These are phyloP conservation scores for Dolichoris vasculosae DNA, from an alignment of 1,140 invertebrate genomes.

Conservation along the genomic window DNA sequence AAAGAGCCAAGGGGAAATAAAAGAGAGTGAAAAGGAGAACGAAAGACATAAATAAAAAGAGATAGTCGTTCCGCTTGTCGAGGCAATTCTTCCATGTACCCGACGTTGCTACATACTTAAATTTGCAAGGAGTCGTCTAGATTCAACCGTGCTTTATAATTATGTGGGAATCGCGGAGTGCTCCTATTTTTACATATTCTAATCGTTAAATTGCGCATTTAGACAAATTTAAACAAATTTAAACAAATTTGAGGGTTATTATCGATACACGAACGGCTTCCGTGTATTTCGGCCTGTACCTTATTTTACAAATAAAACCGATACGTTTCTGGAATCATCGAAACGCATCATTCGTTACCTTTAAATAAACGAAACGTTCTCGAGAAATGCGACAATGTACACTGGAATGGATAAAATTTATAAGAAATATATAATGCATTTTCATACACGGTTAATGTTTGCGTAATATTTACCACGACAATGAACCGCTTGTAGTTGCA, in stretches of 20 bases:
- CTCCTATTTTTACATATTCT: neutral
- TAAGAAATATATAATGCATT: neutral
- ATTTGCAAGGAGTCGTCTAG: constrained; percentile 34
- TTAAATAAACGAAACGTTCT: neutral
- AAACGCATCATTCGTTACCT: neutral
- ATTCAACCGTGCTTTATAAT: neutral
- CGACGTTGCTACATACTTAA: constrained; percentile 32
- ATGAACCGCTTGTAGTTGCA: neutral
- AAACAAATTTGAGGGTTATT: neutral
- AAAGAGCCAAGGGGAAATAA: neutral
- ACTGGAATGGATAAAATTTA: neutral
- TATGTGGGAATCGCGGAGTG: neutral
- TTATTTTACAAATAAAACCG: neutral
- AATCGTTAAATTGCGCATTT: constrained; percentile 31
- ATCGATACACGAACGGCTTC: neutral
- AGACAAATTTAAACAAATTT: neutral
- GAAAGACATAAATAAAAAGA: neutral
- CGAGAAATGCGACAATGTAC: neutral
- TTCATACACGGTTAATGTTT: neutral
- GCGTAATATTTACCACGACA: neutral
- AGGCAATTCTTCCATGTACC: constrained; percentile 19
- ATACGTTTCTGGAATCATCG: neutral
- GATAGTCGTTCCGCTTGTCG: constrained; percentile 12
- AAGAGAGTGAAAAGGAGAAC: neutral
- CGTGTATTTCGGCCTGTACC: neutral